Percentiles rank a stretch among this genome's conserved stretches.
Conservation (phyloP, 2,113 vertebrate species). For the Perca schrenkii region DNA sequence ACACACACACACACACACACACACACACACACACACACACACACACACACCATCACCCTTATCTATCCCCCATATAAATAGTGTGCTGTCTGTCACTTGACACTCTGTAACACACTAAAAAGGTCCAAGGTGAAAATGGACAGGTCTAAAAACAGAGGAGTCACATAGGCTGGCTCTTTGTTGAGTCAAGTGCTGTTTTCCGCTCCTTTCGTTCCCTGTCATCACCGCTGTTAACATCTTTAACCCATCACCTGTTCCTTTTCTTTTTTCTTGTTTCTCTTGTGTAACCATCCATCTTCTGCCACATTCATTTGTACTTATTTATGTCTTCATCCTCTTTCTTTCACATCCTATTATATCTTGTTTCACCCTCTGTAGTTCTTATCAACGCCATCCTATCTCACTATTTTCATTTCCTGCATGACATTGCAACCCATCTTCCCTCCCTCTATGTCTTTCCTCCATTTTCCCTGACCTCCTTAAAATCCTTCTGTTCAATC, state of each 20-base stretch:
- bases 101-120: not conserved
- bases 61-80: slow-evolving; percentile 12
- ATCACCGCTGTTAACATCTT: not conserved
- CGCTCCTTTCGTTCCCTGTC: not conserved
- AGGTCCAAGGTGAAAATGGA: slow-evolving; percentile 23
- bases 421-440: not conserved
- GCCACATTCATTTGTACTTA: not conserved
- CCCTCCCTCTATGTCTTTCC: not conserved
- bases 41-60: not conserved
- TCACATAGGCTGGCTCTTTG: not conserved
- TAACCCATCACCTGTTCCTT: not conserved
- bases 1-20: not conserved
- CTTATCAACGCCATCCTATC: not conserved
- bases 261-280: not conserved
- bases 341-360: not conserved
- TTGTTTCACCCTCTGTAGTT: slow-evolving; percentile 11
- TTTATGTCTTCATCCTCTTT: not conserved
- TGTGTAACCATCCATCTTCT: not conserved
- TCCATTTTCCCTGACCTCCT: not conserved
- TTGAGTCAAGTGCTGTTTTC: not conserved
- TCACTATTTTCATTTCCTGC: not conserved
- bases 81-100: not conserved
- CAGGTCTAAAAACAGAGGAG: slow-evolving; percentile 7
- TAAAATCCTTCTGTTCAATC: not conserved
- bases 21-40: not conserved